Evolutionary conservation across 2,797 vertebrate genomes (phyloP), one percentile per base, ranked within the genome.

Genomic region (Peromyscus aztecus): DNA sequence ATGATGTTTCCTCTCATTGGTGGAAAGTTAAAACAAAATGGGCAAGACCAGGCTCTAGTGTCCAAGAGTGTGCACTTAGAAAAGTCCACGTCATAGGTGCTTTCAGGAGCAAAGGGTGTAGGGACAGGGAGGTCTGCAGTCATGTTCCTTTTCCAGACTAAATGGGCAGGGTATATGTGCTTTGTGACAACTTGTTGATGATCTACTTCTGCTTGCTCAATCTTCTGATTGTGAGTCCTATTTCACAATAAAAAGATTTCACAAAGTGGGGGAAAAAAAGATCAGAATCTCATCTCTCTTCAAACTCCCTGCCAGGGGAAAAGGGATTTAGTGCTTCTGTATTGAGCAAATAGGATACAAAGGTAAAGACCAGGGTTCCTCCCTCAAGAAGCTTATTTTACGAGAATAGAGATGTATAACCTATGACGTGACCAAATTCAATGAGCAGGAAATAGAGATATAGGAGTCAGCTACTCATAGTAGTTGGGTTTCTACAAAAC

Each of bases 1-100:
- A 69, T 52, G 49, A 89, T 75, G 24, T 67, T 10, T 91, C 89
- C 59, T 63, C 92, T 9, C 37, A 86, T 46, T 87, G 89, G 82
- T 57, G 78, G 71, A 85, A 97, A 93, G 73, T 71, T 5, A 85
- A 89, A 91, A 61, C 37, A 85, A 67, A 84, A 46, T 34, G n/a
- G 11, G 5, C 6, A 84, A 94, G 71, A 69, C 19, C 63, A 82
- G 81, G 67, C 24, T 73, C 14, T 19, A 76, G 40, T 81, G 40
- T 92, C 91, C 89, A 67, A 83, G 76, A 86, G 12, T 73, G 67
- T 34, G 4, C 43, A 34, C 81, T 91, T 88, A 90, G 69, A 78
- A 94, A 94, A 97, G 76, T 82, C 85, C 92, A 59, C 19, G 27
- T 61, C 85, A 87, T 37, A 31, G 49, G 55, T 94, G 59, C 10